These are phyloP conservation scores for Lumbricus terrestris DNA, from an alignment of 2,888 invertebrate genomes.

Conservation along the genomic window DNA sequence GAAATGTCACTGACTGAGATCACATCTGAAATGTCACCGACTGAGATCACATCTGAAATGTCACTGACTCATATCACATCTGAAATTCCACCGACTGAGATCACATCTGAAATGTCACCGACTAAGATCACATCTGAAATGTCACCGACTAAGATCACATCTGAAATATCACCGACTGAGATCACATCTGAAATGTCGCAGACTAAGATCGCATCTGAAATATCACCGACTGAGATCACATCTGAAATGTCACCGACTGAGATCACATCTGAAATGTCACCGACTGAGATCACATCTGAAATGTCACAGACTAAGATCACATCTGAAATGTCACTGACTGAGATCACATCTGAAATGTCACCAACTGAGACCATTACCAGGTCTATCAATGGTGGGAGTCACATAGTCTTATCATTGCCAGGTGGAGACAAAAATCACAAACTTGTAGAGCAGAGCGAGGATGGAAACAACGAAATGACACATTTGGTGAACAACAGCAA, in stretches of 20 bases:
- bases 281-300: neutral
- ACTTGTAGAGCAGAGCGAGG: neutral
- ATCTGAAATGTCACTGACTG: too few relatives aligned
- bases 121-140: too few relatives aligned
- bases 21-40: too few relatives aligned
- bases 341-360: neutral
- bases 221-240: neutral
- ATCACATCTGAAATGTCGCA: too few relatives aligned
- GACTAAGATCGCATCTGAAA: conserved; percentile 3
- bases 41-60: conserved; percentile 3
- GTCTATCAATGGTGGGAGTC: conserved; percentile 3
- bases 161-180: neutral
- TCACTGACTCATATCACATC: too few relatives aligned
- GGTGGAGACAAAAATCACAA: neutral
- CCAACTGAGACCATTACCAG: neutral
- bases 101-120: neutral
- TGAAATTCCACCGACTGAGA: too few relatives aligned
- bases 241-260: neutral
- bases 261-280: too few relatives aligned
- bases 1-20: too few relatives aligned
- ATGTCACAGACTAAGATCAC: too few relatives aligned
- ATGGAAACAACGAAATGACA: neutral
- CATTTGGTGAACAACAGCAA: neutral
- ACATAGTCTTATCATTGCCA: neutral
- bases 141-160: neutral